Conservation (phyloP, 2,797 vertebrate genomes). For the Gymnodraco acuticeps region DNA sequence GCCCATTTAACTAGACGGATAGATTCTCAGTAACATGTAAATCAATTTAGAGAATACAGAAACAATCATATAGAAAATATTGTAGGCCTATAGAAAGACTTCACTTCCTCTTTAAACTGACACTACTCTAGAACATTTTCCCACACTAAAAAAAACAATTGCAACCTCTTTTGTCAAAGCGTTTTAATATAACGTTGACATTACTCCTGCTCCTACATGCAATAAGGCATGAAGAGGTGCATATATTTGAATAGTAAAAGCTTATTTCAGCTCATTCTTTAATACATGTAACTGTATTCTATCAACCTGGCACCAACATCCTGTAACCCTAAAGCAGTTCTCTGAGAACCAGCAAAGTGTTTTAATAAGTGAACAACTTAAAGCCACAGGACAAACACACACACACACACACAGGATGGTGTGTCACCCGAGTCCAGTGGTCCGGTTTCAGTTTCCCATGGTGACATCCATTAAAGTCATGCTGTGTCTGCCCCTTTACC, state of each 20-base stretch:
- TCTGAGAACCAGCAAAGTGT: constrained; percentile 16
- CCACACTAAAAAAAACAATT: too few relatives aligned
- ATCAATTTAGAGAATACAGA: too few relatives aligned
- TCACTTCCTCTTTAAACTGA: too few relatives aligned
- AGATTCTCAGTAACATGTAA: too few relatives aligned
- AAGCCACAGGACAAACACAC: constrained; percentile 9
- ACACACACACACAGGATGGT: constrained; percentile 36
- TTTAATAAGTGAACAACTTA: constrained; percentile 30
- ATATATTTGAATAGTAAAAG: constrained; percentile 22
- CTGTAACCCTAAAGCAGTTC: neutral
- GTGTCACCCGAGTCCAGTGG: constrained; percentile 69
- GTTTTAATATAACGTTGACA: neutral
- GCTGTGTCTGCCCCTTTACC: constrained; percentile 70
- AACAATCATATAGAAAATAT: too few relatives aligned
- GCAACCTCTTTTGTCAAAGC: neutral
- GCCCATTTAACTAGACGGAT: too few relatives aligned
- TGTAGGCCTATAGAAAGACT: too few relatives aligned
- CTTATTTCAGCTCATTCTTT: neutral
- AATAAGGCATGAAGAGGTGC: neutral
- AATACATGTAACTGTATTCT: neutral
- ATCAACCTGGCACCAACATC: neutral
- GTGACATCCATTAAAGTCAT: constrained; percentile 87
- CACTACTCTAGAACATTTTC: too few relatives aligned
- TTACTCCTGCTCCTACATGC: neutral
- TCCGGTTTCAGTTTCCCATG: constrained; percentile 81